Percentiles rank a stretch among this genome's conserved stretches.
phyloP scores from a whole-genome alignment of 2,113 vertebrate genomes.

The Numida meleagris region DNA sequence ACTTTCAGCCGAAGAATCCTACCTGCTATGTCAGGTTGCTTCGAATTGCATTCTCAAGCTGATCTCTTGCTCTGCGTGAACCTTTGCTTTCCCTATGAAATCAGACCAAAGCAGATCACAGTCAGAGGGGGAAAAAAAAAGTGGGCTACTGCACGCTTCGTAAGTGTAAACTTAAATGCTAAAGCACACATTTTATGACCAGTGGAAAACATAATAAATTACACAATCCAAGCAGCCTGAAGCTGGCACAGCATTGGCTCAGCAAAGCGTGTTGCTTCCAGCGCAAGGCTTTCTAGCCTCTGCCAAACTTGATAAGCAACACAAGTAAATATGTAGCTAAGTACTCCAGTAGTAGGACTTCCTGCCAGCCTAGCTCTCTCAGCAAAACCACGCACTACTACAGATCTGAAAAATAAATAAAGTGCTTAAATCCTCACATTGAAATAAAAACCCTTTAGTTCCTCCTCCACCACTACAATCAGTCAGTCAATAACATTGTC shows the following conservation, averaged over 20 bases:
- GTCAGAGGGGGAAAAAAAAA: background rate
- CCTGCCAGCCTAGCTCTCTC: background rate
- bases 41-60: background rate
- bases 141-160: too few relatives aligned
- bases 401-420: background rate
- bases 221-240: background rate
- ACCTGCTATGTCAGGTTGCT: background rate
- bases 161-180: background rate
- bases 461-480: background rate
- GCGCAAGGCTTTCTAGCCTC: background rate
- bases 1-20: background rate
- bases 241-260: background rate
- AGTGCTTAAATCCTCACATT: background rate
- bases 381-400: background rate
- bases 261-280: background rate
- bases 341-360: background rate
- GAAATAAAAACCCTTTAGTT: background rate
- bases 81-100: background rate
- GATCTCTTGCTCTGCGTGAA: background rate
- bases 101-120: background rate
- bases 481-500: background rate
- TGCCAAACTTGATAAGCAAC: background rate
- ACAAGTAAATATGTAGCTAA: background rate
- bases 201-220: background rate
- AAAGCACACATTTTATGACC: background rate